Base-by-base conservation (phyloP, 2,113 vertebrate species). In the Aix galericulata region DNA sequence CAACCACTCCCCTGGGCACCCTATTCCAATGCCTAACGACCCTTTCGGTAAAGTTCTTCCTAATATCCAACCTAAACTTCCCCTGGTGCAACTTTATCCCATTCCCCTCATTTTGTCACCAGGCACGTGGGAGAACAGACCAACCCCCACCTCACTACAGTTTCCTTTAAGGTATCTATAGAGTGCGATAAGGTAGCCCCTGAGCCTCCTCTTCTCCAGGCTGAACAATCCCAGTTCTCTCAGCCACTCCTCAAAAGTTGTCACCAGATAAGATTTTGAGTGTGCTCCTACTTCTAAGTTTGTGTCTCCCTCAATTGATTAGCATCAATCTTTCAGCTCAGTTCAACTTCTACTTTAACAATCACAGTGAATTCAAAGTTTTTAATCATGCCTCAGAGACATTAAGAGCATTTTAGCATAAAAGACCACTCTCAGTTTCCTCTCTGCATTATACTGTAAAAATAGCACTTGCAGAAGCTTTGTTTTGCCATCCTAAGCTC, bases 221-320 rank as follows among this genome's bases (percentile, higher is more conserved):
- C 46, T 46, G 18, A 46, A 46, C 46, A 46, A 46, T 20, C 18
- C 46, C 46, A 46, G 46, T 20, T 46, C 20, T 18, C 46, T 46
- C 46, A 46, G 46, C 46, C 9, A 10, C 46, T 46, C 46, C 46
- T 46, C 46, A 46, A 48, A 69, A 21, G 25, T 59, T 80, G 9
- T 27, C 67, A 89, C 16, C 26, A 71, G 32, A 36, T 4, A 11
- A 40, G 13, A 64, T 76, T 68, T 22, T 72, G 32, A 53, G 11
- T 0, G 0, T 26, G 13, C 11, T 42, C 40, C 27, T 3, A 0
- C 11, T 64, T 82, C 25, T 58, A 59, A 50, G 12, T 23, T 85
- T 74, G 17, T 11, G 52, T 85, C 25, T 46, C 76, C 25, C 31
- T 73, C 23, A 25, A 11, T 27, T 53, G 17, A 10, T 6, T 32